Evolutionary conservation across 2,797 vertebrate genomes (phyloP).

Genomic region (Gobio occitaniae): DNA sequence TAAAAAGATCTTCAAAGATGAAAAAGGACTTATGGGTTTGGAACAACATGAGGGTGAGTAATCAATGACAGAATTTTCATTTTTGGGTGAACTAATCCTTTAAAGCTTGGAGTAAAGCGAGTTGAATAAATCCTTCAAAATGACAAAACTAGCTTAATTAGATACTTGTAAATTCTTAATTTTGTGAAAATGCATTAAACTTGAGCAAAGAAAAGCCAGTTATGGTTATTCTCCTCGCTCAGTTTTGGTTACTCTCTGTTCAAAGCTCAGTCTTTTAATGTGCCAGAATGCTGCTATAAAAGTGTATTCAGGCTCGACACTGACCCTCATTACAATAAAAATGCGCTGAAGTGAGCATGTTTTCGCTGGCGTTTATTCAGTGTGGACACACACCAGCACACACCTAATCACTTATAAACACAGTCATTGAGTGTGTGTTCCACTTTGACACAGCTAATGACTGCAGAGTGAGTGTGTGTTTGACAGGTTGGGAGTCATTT

Average conservation of each 20-base stretch:
- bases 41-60: neutral
- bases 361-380: constrained; percentile 40
- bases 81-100: neutral
- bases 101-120: neutral
- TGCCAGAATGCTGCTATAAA: constrained; percentile 40
- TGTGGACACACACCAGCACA: constrained; percentile 49
- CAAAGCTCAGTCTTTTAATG: constrained; percentile 25
- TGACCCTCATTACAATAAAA: constrained; percentile 47
- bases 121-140: neutral
- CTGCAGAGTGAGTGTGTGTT: constrained; percentile 21
- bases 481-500: constrained; percentile 42
- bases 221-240: neutral
- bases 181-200: neutral
- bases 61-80: neutral
- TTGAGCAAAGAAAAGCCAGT: neutral
- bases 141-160: neutral
- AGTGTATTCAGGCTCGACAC: constrained; percentile 47
- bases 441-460: constrained; percentile 41
- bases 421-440: constrained; percentile 9
- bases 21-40: neutral
- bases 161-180: neutral
- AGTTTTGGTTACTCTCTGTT: constrained; percentile 31
- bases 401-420: constrained; percentile 54
- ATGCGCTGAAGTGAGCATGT: constrained; percentile 32
- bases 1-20: too few relatives aligned